Evolutionary conservation across 2,888 invertebrate species (phyloP).

Genomic region (Polydrusus tereticollis): DNA sequence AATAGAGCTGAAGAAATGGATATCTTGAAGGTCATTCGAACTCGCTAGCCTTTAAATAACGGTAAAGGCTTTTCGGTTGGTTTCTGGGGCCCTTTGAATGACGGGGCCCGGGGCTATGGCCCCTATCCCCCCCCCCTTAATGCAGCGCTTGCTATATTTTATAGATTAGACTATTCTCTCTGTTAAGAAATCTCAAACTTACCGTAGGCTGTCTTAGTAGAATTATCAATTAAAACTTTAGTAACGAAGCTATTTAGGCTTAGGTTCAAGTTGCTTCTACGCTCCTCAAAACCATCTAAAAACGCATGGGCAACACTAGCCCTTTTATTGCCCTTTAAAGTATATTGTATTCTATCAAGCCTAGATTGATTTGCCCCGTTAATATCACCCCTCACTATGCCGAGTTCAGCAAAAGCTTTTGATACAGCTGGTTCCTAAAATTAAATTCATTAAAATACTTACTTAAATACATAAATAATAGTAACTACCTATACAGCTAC

Average conservation of each 20-base stretch:
- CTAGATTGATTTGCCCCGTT: slow-evolving; percentile 73
- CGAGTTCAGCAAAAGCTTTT: slow-evolving; percentile 81
- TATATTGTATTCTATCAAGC: slow-evolving; percentile 72
- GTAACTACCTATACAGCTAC: neutral
- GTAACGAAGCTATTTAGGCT: slow-evolving; percentile 82
- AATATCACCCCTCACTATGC: slow-evolving; percentile 82
- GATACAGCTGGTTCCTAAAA: slow-evolving; percentile 71
- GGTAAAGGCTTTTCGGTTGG: too few species aligned
- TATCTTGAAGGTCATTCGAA: too few species aligned
- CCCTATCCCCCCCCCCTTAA: too few species aligned
- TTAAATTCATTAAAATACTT: neutral
- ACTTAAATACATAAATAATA: neutral
- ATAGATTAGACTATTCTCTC: too few species aligned
- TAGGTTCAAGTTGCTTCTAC: slow-evolving; percentile 80
- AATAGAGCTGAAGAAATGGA: too few species aligned
- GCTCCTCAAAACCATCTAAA: slow-evolving; percentile 74
- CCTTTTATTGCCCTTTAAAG: slow-evolving; percentile 80
- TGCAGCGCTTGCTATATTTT: too few species aligned
- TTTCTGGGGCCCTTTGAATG: too few species aligned
- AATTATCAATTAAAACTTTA: slow-evolving; percentile 77
- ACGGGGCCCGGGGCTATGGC: too few species aligned
- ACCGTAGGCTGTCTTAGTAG: slow-evolving; percentile 76
- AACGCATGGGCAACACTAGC: slow-evolving; percentile 88
- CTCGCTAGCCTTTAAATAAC: too few species aligned
- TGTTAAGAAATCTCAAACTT: neutral